These are phyloP conservation scores for Drosophila antonietae DNA, from an alignment of 2,888 invertebrate genomes.

Conservation along the genomic window DNA sequence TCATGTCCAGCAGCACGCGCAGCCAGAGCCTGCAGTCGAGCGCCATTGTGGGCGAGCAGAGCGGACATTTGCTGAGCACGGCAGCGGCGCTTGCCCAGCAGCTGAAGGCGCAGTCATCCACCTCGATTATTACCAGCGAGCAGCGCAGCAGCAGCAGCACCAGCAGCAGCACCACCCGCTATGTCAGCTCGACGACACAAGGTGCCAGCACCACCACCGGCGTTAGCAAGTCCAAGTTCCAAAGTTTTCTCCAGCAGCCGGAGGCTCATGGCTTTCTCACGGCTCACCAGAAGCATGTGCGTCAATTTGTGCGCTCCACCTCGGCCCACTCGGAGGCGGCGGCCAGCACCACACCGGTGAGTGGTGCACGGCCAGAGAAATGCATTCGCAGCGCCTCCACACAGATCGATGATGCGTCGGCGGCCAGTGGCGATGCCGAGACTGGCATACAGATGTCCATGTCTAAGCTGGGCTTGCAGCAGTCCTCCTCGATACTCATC, in stretches of 20 bases:
- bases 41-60: conserved; percentile 73
- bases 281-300: conserved; percentile 84
- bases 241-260: conserved; percentile 84
- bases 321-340: conserved; percentile 84
- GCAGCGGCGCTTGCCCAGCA: conserved; percentile 85
- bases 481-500: conserved; percentile 84
- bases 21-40: conserved; percentile 84
- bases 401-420: conserved; percentile 82
- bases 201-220: conserved; percentile 34
- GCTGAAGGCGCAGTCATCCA: conserved; percentile 83
- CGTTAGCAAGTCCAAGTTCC: conserved; percentile 81
- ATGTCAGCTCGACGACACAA: conserved; percentile 52
- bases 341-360: conserved; percentile 54
- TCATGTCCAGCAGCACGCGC: conserved; percentile 78
- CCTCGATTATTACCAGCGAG: conserved; percentile 82
- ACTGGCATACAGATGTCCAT: conserved; percentile 61
- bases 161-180: conserved; percentile 65
- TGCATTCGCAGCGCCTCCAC: conserved; percentile 84
- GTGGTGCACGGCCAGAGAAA: conserved; percentile 79
- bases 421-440: conserved; percentile 46
- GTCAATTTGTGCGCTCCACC: conserved; percentile 84
- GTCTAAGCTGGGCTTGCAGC: conserved; percentile 82
- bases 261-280: conserved; percentile 82
- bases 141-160: conserved; percentile 70
- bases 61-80: conserved; percentile 49